Base-by-base conservation (phyloP, 2,113 vertebrate species). In the Nothoprocta perdicaria region DNA sequence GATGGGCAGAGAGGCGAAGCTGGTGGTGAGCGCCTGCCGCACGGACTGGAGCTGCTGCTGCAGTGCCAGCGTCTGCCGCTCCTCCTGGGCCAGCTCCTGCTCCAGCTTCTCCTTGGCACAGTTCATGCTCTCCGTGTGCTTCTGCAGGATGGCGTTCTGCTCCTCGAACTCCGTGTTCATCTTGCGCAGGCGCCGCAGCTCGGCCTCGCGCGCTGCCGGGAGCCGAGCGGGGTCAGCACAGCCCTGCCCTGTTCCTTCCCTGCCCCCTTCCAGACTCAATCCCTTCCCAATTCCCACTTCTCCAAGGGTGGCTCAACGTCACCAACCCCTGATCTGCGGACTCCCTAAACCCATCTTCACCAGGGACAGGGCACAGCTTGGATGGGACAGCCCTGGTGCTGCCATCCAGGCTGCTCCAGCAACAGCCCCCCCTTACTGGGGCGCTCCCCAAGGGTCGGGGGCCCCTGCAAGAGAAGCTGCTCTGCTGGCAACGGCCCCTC, bases 161-260 rank as follows among this genome's bases (percentile, higher is more conserved):
- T 99, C 99, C 96, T 99, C 99, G 9, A 99, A 99, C 94, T 99
- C 99, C 6, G 99, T 98, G 92, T 99, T 99, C 96, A 99, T 98
- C 97, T 99, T 99, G 58, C 99, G 98, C 84, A 99, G 97, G 53
- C 98, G 98, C 21, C 99, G 98, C 80, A 99, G 97, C 96, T 99
- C 99, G 0, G 99, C 98, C 94, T 99, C 99, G 23, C 99, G 98
- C 2, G 98, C 99, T 99, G 93, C 18, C 14, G 0, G 31, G 73
- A 57, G 71, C 10, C 9, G 0, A 3, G 0, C 1, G 0, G 2
- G 0, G 7, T 58, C 61, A 50, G 1, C 1, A 3, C 18, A 21
- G 41, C 16, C 5, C 35, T 38, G 35, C 35, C 35, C 0, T 1
- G 8, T 21, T 8, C 12, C 12, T 13, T 35, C 45, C n/a, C 21